Percentiles rank a stretch among this genome's conserved stretches.
Conservation (phyloP, 37 sponge, comb jelly and placozoan genomes). For the Mnemiopsis leidyi region DNA sequence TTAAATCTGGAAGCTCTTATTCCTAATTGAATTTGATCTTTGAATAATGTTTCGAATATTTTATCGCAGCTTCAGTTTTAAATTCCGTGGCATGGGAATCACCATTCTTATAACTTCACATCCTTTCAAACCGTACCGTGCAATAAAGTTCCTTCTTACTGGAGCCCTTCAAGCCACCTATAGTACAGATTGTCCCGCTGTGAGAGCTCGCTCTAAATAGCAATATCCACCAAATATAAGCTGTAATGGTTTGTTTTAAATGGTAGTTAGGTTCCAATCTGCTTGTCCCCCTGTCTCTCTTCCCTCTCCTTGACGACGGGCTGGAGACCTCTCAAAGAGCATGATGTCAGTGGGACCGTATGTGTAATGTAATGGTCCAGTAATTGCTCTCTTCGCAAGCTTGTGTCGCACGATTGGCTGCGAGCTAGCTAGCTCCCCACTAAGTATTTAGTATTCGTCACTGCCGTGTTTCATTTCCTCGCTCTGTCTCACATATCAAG, state of each 20-base stretch:
- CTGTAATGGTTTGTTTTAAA: too few species aligned
- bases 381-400: background rate
- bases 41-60: background rate
- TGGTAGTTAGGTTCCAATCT: too few species aligned
- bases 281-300: too few species aligned
- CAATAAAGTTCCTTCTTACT: background rate
- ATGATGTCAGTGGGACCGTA: background rate
- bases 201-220: background rate
- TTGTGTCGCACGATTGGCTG: background rate
- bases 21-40: background rate
- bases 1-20: background rate
- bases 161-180: background rate
- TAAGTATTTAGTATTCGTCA: background rate
- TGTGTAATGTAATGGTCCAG: background rate
- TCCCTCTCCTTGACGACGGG: background rate
- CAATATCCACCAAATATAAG: background rate
- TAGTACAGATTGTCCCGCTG: too few species aligned
- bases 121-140: background rate
- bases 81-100: background rate
- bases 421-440: background rate
- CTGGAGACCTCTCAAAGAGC: background rate
- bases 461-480: background rate
- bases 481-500: background rate
- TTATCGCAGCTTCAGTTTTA: background rate
- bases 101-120: background rate